Evolutionary conservation across 2,888 invertebrate genomes (phyloP).

Genomic region (Eutolmus rufibarbis): DNA sequence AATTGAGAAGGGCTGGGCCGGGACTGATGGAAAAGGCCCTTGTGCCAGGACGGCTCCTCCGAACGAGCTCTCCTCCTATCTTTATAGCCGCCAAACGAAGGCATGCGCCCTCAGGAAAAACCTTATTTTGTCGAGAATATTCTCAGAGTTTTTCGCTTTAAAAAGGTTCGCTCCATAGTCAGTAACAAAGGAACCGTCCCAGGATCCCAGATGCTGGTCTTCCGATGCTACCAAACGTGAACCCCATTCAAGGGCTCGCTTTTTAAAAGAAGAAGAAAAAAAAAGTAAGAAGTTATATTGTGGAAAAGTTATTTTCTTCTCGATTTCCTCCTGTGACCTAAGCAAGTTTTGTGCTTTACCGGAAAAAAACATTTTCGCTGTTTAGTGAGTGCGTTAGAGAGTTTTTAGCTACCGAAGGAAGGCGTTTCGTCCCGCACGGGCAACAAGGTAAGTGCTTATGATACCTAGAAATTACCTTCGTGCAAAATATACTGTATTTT

Average conservation of each 20-base stretch:
- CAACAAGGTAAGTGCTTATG: background rate
- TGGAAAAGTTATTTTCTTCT: background rate
- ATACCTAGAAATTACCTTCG: background rate
- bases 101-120: slow-evolving; percentile 11
- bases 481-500: too few relatives aligned
- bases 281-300: background rate
- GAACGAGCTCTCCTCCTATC: background rate
- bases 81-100: background rate
- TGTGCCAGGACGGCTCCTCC: background rate
- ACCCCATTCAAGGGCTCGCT: background rate
- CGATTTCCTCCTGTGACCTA: background rate
- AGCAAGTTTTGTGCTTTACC: background rate
- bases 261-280: background rate
- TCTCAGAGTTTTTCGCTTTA: background rate
- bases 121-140: slow-evolving; percentile 5
- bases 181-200: slow-evolving; percentile 28
- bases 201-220: background rate
- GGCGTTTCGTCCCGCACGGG: background rate
- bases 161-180: background rate
- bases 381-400: background rate
- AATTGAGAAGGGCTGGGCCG: background rate
- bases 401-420: background rate
- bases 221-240: background rate
- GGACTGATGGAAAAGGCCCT: background rate
- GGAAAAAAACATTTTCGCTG: background rate